Percentiles rank a stretch among this genome's conserved stretches.
phyloP scores from a whole-genome alignment of 2,113 vertebrate genomes.

The Gnathonemus echidnorhynchus region DNA sequence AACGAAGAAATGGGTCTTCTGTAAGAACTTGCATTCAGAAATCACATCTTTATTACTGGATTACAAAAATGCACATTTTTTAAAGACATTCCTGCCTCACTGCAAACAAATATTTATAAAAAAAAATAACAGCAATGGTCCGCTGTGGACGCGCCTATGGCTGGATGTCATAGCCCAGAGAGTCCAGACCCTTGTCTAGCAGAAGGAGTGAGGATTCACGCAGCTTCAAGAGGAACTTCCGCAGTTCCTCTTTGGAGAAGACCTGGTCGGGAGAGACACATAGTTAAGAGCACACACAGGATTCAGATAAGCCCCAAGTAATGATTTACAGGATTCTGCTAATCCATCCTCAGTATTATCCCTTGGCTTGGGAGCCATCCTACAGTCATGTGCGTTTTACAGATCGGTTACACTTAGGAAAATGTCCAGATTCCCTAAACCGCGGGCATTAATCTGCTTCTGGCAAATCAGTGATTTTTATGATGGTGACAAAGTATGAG shows the following conservation, averaged over 20 bases:
- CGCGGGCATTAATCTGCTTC: neutral
- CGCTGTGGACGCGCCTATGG: conserved; percentile 40
- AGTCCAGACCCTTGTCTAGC: conserved; percentile 78
- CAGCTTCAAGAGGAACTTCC: conserved; percentile 73
- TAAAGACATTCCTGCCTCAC: conserved; percentile 29
- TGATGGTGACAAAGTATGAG: neutral
- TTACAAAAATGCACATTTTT: neutral
- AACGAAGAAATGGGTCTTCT: neutral
- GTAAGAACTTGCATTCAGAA: neutral
- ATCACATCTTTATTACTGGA: conserved; percentile 2
- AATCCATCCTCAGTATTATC: neutral
- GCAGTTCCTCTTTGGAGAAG: conserved; percentile 85
- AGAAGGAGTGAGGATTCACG: conserved; percentile 81
- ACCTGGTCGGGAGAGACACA: conserved; percentile 56
- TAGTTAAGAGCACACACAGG: neutral
- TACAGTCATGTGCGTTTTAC: neutral
- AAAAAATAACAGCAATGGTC: neutral
- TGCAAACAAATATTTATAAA: conserved; percentile 8
- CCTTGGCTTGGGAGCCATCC: neutral
- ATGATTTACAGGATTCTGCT: neutral
- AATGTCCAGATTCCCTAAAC: neutral
- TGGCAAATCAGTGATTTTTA: neutral
- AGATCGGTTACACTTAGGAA: neutral
- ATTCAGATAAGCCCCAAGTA: neutral
- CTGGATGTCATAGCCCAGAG: conserved; percentile 82